Base-by-base conservation (phyloP, 2,113 vertebrate genomes). In the Catharus minimus region DNA sequence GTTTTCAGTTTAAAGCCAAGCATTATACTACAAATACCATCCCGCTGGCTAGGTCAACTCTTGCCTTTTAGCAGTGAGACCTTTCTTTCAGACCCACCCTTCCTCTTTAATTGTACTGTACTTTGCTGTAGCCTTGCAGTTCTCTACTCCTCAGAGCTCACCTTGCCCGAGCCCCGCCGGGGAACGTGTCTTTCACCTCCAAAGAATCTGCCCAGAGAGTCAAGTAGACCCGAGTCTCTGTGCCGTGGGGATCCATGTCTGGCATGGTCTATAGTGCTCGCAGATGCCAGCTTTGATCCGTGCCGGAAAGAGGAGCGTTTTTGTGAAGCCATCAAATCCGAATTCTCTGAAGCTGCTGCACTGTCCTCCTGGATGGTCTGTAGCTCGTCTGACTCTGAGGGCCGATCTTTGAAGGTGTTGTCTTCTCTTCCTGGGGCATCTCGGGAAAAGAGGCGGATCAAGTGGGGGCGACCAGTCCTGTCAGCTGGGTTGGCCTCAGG, bases 371-470 rank as follows among this genome's bases (percentile, higher is more conserved):
- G 98, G 97, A 99, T 99, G 98, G 99, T 99, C 98, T 99, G 99
- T 89, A 99, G 98, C 98, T 99, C 99, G 94, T 99, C 99, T 77
- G 99, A 99, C 97, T 99, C 99, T 0, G 99, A 99, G 96, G 99
- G 98, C 97, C 99, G 98, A 91, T 99, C 99, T 99, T 99, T 99
- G 99, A 99, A 99, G 99, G 99, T 99, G 99, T 99, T 99, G 98
- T 99, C 99, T 97, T 99, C 98, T 86, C 99, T 98, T 55, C 99
- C 99, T 88, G 99, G 99, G 94, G 99, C 99, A 98, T 99, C 99
- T 98, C 99, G 99, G 98, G 99, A 99, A 98, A 99, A 99, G 97
- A 99, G 99, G 99, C 99, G 99, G 98, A 97, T 97, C 98, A 99
- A 98, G 97, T 99, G 99, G 98, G 99, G 99, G 98, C 99, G 99